Conservation (phyloP, 2,888 invertebrate species). For the Tenthredo distinguenda region DNA sequence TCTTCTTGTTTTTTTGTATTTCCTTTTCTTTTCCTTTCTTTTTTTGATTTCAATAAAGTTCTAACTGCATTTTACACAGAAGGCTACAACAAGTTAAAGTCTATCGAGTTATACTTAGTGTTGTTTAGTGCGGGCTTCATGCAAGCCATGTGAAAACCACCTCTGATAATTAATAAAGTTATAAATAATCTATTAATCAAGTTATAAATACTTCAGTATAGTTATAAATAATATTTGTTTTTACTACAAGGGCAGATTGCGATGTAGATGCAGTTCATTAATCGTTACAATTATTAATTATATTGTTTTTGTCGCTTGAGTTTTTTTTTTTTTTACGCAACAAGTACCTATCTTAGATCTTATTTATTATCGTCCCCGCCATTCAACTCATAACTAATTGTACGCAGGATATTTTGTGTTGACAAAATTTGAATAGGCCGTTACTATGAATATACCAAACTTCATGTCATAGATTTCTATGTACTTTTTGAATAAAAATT, state of each 20-base stretch:
- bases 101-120: slow-evolving; percentile 60
- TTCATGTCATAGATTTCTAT: slow-evolving; percentile 22
- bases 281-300: slow-evolving; percentile 67
- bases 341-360: slow-evolving; percentile 64
- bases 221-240: slow-evolving; percentile 68
- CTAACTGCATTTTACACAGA: slow-evolving; percentile 52
- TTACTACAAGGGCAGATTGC: slow-evolving; percentile 65
- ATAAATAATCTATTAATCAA: slow-evolving; percentile 70
- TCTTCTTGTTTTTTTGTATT: slow-evolving; percentile 28
- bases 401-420: slow-evolving; percentile 62
- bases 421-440: slow-evolving; percentile 53
- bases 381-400: slow-evolving; percentile 63
- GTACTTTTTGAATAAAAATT: background rate
- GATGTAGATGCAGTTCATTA: slow-evolving; percentile 68
- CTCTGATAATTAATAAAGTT: slow-evolving; percentile 66
- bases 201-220: slow-evolving; percentile 69
- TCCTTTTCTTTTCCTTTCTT: background rate
- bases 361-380: slow-evolving; percentile 70
- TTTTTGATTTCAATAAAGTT: slow-evolving; percentile 12
- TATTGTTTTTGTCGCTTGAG: slow-evolving; percentile 68
- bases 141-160: slow-evolving; percentile 62
- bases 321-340: slow-evolving; percentile 62
- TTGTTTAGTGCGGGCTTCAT: slow-evolving; percentile 65
- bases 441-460: slow-evolving; percentile 47
- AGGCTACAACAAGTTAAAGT: slow-evolving; percentile 54